phyloP scores from a whole-genome alignment of 2,113 vertebrate genomes.

The Nycticryphes semicollaris region DNA sequence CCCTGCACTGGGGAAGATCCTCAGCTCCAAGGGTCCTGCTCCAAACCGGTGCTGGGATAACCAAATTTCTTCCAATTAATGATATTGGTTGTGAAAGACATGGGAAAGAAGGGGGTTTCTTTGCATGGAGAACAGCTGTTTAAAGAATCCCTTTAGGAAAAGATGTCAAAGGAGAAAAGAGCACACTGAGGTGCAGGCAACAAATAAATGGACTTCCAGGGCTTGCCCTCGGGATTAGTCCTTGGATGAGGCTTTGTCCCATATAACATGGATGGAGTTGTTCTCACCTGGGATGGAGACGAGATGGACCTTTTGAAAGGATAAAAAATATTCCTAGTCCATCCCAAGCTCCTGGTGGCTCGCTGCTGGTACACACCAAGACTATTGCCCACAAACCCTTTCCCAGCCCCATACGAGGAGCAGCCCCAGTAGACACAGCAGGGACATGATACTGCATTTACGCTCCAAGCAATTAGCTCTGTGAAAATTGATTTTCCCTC shows the following conservation, averaged over 20 bases:
- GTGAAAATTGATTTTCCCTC: neutral
- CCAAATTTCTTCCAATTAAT: neutral
- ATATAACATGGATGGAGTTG: neutral
- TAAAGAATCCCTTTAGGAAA: neutral
- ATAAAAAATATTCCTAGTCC: neutral
- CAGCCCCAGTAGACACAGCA: neutral
- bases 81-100: neutral
- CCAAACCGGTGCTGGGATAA: neutral
- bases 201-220: neutral
- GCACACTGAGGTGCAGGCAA: neutral
- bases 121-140: neutral
- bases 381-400: neutral
- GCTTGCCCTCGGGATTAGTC: neutral
- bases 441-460: neutral
- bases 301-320: neutral
- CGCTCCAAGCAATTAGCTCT: neutral
- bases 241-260: neutral
- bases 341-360: neutral
- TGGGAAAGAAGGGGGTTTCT: neutral
- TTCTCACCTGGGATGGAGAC: neutral
- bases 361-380: accelerated
- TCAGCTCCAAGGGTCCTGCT: neutral
- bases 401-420: neutral
- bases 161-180: neutral
- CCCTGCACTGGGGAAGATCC: accelerated